Evolutionary conservation across 30 jellyfish, hydroid and myxozoan genomes (phyloP).

Genomic region (Mastigias papua): DNA sequence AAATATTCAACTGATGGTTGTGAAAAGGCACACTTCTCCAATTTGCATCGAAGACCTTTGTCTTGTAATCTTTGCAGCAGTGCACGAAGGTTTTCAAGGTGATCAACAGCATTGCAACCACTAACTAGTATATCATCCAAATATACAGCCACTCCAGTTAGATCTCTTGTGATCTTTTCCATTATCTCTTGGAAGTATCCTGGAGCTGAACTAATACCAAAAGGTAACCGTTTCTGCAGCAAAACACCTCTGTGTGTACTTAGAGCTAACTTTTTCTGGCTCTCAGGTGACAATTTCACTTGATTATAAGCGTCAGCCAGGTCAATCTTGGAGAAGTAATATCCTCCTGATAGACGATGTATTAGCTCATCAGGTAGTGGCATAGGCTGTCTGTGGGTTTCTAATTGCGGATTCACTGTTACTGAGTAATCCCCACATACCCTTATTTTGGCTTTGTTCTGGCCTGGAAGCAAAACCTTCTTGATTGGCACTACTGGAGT

Average conservation of each 20-base stretch:
- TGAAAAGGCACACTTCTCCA: neutral
- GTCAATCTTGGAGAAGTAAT: neutral
- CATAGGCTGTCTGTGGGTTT: neutral
- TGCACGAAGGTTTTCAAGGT: neutral
- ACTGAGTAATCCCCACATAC: neutral
- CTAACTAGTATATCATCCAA: too few species aligned
- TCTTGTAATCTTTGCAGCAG: neutral
- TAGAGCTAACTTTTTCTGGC: neutral
- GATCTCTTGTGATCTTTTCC: neutral
- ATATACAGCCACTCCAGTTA: neutral
- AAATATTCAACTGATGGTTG: neutral
- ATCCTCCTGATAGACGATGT: neutral
- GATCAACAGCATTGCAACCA: too few species aligned
- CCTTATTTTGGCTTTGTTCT: neutral
- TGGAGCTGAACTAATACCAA: neutral
- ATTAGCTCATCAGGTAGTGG: neutral
- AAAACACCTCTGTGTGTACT: neutral
- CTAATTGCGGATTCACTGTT: neutral
- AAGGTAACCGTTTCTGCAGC: neutral
- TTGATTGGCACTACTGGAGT: conserved; percentile 29
- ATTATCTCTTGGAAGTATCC: neutral
- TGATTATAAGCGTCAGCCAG: neutral
- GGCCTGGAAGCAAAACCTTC: conserved; percentile 31
- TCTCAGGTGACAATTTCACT: neutral
- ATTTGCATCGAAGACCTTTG: neutral